Conservation (phyloP, 2,888 invertebrate genomes). For the Caenorhabditis panamensis region DNA sequence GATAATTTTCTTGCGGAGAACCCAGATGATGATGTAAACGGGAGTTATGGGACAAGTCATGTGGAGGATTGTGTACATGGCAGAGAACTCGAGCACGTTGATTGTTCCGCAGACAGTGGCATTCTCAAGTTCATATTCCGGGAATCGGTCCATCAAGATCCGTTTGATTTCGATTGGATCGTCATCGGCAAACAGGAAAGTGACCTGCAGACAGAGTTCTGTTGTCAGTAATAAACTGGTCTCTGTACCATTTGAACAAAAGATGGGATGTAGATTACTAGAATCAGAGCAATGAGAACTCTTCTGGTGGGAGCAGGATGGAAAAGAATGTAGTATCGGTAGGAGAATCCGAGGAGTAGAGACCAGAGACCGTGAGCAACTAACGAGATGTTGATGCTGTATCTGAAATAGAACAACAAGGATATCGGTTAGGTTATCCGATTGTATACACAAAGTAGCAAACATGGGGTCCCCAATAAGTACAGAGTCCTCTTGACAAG, state of each 20-base stretch:
- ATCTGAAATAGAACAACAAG: conserved; percentile 28
- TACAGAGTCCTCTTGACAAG: conserved; percentile 37
- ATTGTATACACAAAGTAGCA: conserved; percentile 33
- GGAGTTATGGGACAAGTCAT: conserved; percentile 62
- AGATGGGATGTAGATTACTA: conserved; percentile 28
- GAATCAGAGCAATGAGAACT: conserved; percentile 21
- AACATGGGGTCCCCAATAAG: conserved; percentile 24
- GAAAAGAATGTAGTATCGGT: conserved; percentile 53
- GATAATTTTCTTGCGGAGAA: conserved; percentile 51
- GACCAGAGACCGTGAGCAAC: conserved; percentile 56
- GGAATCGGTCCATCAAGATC: conserved; percentile 45
- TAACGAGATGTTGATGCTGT: conserved; percentile 50
- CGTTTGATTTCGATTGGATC: conserved; percentile 44
- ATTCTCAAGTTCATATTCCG: conserved; percentile 50
- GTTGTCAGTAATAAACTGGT: neutral
- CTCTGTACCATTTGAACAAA: conserved; percentile 8
- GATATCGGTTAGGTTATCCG: too few relatives aligned
- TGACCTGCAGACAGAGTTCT: conserved; percentile 16
- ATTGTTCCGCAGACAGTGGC: conserved; percentile 50
- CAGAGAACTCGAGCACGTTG: conserved; percentile 52
- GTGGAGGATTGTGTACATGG: conserved; percentile 59
- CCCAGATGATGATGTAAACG: conserved; percentile 49
- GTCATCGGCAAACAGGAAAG: conserved; percentile 51
- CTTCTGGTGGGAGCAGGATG: conserved; percentile 34
- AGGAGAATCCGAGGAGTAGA: conserved; percentile 54